Percentiles rank a stretch among this genome's conserved stretches.
Evolutionary conservation across 2,113 vertebrate species (phyloP).

Genomic region (Helogale parvula): DNA sequence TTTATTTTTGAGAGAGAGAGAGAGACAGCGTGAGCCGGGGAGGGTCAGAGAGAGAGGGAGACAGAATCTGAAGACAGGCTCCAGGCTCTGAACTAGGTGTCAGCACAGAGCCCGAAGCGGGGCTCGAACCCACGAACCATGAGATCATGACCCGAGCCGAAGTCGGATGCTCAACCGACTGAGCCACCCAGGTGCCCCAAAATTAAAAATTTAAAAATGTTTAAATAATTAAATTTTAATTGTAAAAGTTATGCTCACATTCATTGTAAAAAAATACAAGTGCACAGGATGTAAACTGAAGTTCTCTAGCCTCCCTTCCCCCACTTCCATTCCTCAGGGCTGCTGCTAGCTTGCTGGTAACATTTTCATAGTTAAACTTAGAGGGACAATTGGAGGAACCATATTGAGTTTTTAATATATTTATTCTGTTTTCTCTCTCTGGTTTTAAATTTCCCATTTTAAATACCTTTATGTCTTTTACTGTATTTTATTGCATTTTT

Average conservation of each 20-base stretch:
- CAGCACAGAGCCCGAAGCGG: no score
- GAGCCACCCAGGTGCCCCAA: background rate
- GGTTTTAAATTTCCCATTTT: background rate
- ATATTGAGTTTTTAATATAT: background rate
- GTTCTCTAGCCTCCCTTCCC: background rate
- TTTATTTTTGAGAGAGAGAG: no score
- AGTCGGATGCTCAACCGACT: no score
- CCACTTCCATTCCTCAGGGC: background rate
- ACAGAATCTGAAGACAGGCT: no score
- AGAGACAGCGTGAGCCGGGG: no score
- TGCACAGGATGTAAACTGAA: background rate
- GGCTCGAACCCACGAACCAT: no score
- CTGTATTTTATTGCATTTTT: background rate
- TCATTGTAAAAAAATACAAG: slow-evolving; percentile 6
- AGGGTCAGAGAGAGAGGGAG: no score
- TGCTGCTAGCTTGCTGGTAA: background rate
- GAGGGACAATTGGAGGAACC: background rate
- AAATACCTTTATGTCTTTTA: slow-evolving; percentile 2
- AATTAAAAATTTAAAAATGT: background rate
- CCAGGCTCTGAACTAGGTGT: no score
- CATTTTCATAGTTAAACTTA: background rate
- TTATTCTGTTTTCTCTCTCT: background rate
- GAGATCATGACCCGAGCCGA: no score
- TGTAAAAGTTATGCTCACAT: background rate
- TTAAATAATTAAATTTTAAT: slow-evolving; percentile 37